Percentiles rank a stretch among this genome's conserved stretches.
These are phyloP conservation scores for Eremobia ochroleuca DNA, from an alignment of 2,888 invertebrate species.

Conservation along the genomic window DNA sequence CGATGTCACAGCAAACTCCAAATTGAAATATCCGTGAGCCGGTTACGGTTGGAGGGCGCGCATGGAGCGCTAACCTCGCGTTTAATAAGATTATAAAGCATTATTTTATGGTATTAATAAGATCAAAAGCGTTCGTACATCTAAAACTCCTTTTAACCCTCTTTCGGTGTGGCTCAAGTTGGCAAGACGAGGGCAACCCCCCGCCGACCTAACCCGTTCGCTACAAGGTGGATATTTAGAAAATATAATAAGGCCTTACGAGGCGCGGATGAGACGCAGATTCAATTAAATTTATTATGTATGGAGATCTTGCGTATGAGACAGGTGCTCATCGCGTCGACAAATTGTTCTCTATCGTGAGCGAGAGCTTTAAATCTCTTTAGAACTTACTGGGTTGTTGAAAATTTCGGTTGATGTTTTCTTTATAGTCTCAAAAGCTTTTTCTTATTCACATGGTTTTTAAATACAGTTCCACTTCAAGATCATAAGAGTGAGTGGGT, in stretches of 20 bases:
- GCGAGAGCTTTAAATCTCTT: constrained; percentile 76
- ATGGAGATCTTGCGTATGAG: constrained; percentile 88
- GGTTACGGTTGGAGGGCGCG: constrained; percentile 84
- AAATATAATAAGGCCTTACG: constrained; percentile 87
- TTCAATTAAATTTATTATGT: constrained; percentile 91
- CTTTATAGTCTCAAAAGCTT: background rate
- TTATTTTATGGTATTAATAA: constrained; percentile 95
- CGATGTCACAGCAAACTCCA: constrained; percentile 76
- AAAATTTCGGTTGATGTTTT: constrained; percentile 20
- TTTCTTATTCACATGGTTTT: background rate
- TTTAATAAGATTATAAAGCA: constrained; percentile 94
- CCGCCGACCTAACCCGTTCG: constrained; percentile 81
- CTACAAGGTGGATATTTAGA: constrained; percentile 87
- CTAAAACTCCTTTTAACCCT: constrained; percentile 92
- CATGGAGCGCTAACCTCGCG: constrained; percentile 92
- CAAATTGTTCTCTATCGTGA: constrained; percentile 82
- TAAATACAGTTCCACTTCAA: background rate
- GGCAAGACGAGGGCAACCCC: constrained; percentile 90
- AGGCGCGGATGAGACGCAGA: constrained; percentile 88
- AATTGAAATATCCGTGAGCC: constrained; percentile 84
- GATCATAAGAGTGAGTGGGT: background rate
- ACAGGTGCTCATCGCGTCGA: constrained; percentile 86
- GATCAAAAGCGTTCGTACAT: constrained; percentile 93
- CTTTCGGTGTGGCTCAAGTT: constrained; percentile 85
- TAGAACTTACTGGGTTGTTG: constrained; percentile 47